phyloP scores from a whole-genome alignment of 2,113 vertebrate genomes.

The Muscicapa adusta region DNA sequence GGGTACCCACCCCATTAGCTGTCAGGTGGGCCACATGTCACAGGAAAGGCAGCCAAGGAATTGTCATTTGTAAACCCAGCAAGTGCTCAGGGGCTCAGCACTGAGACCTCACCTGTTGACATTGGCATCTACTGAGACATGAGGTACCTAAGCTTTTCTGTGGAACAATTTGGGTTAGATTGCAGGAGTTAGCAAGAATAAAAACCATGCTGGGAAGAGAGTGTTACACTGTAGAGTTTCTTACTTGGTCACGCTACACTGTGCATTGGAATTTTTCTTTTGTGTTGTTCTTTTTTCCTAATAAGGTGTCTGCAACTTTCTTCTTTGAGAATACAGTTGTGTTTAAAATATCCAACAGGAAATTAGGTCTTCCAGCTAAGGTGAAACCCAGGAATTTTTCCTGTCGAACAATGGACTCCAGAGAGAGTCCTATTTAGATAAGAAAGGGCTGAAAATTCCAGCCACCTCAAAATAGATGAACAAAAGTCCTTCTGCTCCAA shows the following conservation, averaged over 20 bases:
- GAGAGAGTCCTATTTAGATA: background rate
- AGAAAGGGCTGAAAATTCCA: conserved; percentile 31
- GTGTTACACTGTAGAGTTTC: background rate
- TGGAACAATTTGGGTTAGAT: background rate
- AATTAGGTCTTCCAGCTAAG: background rate
- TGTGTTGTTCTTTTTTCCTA: background rate
- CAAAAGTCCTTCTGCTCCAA: background rate
- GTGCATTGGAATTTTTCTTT: background rate
- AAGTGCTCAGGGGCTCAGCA: background rate
- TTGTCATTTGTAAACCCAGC: background rate
- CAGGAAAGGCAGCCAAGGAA: background rate
- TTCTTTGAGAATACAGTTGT: background rate
- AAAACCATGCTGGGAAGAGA: background rate
- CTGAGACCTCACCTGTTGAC: background rate
- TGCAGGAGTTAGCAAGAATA: background rate
- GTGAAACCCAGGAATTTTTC: conserved; percentile 26
- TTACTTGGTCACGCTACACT: background rate
- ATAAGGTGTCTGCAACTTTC: background rate
- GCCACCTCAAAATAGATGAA: background rate
- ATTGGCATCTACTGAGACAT: background rate
- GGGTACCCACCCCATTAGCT: background rate
- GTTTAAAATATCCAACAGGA: conserved; percentile 9
- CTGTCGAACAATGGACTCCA: background rate
- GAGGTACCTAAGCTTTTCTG: background rate
- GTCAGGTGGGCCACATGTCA: background rate